A percentile compares a stretch with the other conserved stretches of the same genome.
Conservation (phyloP, 23 tunicate species). For the Styela plicata region DNA sequence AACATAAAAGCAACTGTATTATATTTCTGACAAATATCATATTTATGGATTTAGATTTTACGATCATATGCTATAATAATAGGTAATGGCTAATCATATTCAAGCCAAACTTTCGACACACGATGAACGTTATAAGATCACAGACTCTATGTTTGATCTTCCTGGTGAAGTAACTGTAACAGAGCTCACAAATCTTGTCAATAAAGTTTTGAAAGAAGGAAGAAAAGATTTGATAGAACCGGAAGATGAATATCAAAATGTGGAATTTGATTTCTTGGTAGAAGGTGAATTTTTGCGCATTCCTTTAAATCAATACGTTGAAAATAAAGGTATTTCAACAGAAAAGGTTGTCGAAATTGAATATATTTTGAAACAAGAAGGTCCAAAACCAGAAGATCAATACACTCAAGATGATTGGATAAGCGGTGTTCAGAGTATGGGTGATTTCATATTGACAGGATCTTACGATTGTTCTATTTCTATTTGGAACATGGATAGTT, state of each 20-base stretch:
- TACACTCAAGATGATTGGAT: conserved; percentile 78
- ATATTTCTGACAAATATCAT: no score
- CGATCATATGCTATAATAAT: no score
- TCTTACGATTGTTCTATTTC: conserved; percentile 71
- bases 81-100: conserved; percentile 4
- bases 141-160: conserved; percentile 59
- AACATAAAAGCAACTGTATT: no score
- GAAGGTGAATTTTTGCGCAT: conserved; percentile 65
- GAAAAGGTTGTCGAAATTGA: conserved; percentile 79
- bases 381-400: conserved; percentile 58
- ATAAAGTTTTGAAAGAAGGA: conserved; percentile 48
- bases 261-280: conserved; percentile 55
- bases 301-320: conserved; percentile 45
- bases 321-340: conserved; percentile 54
- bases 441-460: conserved; percentile 54
- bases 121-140: conserved; percentile 35
- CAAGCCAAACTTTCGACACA: conserved; percentile 12
- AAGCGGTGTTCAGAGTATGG: conserved; percentile 49
- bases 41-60: no score
- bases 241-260: conserved; percentile 1
- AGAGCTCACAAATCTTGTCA: conserved; percentile 54
- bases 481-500: conserved; percentile 44
- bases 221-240: conserved; percentile 10
- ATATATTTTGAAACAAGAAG: conserved; percentile 51
- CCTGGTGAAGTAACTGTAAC: conserved; percentile 40